Percentiles rank a stretch among this genome's conserved stretches.
Evolutionary conservation across 1,140 invertebrate species (phyloP).

Genomic region (Delia radicum): DNA sequence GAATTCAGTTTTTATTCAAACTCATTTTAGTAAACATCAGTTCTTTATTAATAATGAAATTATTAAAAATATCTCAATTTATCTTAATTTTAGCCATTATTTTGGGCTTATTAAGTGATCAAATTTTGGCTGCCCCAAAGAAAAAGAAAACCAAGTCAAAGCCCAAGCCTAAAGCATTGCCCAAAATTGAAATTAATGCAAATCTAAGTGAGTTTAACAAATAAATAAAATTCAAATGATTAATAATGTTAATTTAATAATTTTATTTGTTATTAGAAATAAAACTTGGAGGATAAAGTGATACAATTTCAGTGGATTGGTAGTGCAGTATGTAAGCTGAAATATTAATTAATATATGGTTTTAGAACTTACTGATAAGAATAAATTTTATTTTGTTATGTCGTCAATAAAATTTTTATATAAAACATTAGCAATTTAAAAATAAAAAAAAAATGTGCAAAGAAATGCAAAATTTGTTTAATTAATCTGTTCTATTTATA

Average conservation of each 20-base stretch:
- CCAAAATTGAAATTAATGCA: background rate
- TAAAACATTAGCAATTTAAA: too few relatives aligned
- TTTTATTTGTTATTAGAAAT: background rate
- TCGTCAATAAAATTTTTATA: too few relatives aligned
- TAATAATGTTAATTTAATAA: background rate
- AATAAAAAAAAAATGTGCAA: too few relatives aligned
- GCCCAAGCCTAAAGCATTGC: background rate
- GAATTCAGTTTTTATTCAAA: background rate
- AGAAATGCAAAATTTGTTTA: too few relatives aligned
- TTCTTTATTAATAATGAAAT: background rate
- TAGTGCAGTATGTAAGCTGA: too few relatives aligned
- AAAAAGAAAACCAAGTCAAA: too few relatives aligned
- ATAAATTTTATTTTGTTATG: too few relatives aligned
- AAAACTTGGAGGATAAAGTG: background rate
- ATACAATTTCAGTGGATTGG: too few relatives aligned
- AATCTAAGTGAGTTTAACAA: background rate
- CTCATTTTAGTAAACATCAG: background rate
- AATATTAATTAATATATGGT: too few relatives aligned
- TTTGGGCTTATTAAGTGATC: background rate
- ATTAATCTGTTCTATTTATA: too few relatives aligned
- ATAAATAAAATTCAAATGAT: background rate
- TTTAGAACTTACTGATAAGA: too few relatives aligned
- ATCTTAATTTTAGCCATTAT: constrained; percentile 3
- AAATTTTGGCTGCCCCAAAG: background rate
- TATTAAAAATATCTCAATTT: constrained; percentile 6